phyloP scores from a whole-genome alignment of 2,797 vertebrate genomes.

The Pelochelys cantorii region DNA sequence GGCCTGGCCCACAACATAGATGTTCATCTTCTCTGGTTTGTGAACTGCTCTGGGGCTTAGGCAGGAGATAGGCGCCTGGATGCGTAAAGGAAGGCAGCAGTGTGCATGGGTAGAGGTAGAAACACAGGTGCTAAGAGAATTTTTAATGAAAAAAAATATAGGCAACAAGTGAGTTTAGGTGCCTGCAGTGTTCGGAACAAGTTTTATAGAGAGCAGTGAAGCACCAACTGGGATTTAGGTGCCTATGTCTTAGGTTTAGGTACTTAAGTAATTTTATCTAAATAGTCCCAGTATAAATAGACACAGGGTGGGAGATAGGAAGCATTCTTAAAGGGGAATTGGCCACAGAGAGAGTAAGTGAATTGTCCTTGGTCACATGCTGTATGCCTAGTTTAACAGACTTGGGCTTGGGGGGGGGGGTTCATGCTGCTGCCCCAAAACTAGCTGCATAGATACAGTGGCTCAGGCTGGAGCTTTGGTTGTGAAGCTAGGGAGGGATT shows the following conservation, averaged over 20 bases:
- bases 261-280: neutral
- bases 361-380: neutral
- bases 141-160: neutral
- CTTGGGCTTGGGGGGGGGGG: neutral
- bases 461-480: neutral
- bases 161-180: neutral
- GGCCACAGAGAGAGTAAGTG: neutral
- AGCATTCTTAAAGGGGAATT: neutral
- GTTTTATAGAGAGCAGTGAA: neutral
- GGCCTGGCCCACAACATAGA: neutral
- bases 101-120: neutral
- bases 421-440: neutral
- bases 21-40: neutral
- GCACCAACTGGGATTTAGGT: neutral
- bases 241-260: neutral
- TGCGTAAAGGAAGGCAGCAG: neutral
- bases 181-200: neutral
- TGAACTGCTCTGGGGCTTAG: neutral
- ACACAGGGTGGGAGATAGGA: neutral
- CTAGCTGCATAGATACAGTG: neutral
- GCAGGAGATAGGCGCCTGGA: neutral
- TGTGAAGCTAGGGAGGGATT: neutral
- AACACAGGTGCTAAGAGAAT: neutral
- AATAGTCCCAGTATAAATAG: neutral
- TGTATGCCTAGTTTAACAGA: neutral